A percentile compares a stretch with the other conserved stretches of the same genome.
phyloP scores from a whole-genome alignment of 2,113 vertebrate genomes.

The Psammodynastes pulverulentus region DNA sequence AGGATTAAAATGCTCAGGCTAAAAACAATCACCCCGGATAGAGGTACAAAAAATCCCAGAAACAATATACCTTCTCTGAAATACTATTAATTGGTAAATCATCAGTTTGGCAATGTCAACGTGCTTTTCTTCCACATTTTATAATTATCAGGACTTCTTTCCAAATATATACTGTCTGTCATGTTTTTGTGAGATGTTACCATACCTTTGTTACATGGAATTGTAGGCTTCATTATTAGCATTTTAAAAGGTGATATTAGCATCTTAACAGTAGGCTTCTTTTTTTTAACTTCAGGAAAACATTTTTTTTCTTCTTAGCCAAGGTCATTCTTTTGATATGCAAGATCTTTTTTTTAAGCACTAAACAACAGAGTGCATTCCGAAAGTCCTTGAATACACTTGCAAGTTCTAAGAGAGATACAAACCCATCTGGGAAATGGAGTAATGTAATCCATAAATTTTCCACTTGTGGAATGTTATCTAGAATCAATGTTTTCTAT shows the following conservation, averaged over 20 bases:
- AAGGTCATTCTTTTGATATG: not conserved
- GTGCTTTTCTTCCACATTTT: not conserved
- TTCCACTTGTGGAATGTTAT: not conserved
- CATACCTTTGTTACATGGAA: not conserved
- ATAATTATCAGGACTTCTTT: not conserved
- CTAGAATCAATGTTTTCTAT: not conserved
- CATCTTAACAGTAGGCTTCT: not conserved
- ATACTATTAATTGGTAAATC: not conserved
- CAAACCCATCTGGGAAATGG: not conserved
- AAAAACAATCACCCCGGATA: not conserved
- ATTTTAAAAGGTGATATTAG: not conserved
- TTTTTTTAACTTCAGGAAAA: not conserved
- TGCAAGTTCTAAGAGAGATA: not conserved
- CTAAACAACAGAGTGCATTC: not conserved
- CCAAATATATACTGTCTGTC: not conserved
- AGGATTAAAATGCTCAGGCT: not conserved
- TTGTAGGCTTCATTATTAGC: not conserved
- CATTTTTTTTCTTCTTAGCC: not conserved
- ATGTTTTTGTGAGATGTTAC: not conserved
- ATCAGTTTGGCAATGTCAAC: not conserved
- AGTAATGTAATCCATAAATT: not conserved
- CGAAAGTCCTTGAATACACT: not conserved
- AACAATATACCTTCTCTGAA: not conserved
- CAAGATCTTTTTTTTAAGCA: not conserved
- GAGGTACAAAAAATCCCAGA: not conserved